Conservation (phyloP, 2,888 invertebrate genomes). For the Julus scandinavius region DNA sequence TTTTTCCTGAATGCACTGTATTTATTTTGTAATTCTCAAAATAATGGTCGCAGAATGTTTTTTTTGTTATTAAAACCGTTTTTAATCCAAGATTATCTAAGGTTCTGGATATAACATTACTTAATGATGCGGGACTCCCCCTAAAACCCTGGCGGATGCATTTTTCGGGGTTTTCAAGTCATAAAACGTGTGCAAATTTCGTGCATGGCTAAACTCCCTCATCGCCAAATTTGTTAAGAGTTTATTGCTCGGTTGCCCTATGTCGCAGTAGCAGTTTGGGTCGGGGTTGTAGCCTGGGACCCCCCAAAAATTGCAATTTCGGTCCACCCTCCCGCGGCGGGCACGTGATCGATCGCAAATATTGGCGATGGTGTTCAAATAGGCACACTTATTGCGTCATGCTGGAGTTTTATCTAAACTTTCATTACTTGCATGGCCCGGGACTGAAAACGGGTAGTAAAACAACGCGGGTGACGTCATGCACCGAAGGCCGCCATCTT, state of each 20-base stretch:
- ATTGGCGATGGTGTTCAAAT: not conserved
- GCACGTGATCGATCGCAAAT: not conserved
- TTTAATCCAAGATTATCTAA: too few species aligned
- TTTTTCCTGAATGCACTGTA: too few species aligned
- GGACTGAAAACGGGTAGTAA: not conserved
- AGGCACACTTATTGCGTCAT: not conserved
- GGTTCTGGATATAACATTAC: not conserved
- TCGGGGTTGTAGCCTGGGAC: not conserved
- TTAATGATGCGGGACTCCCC: not conserved
- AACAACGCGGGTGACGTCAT: not conserved
- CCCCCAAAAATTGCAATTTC: not conserved
- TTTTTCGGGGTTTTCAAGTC: not conserved
- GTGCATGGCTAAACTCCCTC: not conserved
- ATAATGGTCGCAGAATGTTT: too few species aligned
- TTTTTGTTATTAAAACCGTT: too few species aligned
- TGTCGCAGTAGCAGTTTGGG: not conserved
- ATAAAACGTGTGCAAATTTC: constrained; percentile 2
- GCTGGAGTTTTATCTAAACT: not conserved
- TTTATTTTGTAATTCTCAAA: too few species aligned
- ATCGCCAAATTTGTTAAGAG: not conserved
- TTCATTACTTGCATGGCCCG: not conserved
- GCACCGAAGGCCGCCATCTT: not conserved
- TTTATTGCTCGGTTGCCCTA: constrained; percentile 1
- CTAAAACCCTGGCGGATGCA: not conserved
- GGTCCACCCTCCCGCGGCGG: not conserved